These are phyloP conservation scores for Lordiphosa stackelbergi DNA, from an alignment of 1,140 invertebrate genomes.

Conservation along the genomic window DNA sequence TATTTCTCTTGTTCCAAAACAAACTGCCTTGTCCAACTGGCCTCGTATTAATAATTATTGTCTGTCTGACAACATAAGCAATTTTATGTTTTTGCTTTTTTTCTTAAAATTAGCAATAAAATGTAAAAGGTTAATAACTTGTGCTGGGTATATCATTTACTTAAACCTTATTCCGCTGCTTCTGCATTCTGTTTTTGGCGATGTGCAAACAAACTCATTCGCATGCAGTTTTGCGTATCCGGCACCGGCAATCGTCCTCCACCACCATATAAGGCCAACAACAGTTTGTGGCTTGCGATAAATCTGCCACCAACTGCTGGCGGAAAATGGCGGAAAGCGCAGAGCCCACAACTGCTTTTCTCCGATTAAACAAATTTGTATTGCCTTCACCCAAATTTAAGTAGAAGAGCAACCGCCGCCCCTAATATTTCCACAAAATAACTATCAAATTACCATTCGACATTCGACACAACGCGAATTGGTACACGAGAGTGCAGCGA, in stretches of 20 bases:
- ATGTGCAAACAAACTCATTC: slow-evolving; percentile 1
- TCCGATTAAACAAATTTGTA: background rate
- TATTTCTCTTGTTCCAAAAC: too few species aligned
- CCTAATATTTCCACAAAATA: slow-evolving; percentile 7
- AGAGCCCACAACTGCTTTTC: background rate
- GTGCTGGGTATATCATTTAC: background rate
- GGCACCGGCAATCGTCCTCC: background rate
- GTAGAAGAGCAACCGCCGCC: background rate
- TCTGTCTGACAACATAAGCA: too few species aligned
- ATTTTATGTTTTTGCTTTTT: too few species aligned
- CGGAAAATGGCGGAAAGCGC: slow-evolving; percentile 1
- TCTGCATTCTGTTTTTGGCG: background rate
- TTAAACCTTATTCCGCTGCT: background rate
- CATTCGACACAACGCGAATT: slow-evolving; percentile 8
- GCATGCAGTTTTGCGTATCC: slow-evolving; percentile 9
- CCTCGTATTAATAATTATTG: too few species aligned
- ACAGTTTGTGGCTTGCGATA: slow-evolving; percentile 7
- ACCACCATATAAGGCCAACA: slow-evolving; percentile 1
- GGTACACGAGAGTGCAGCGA: slow-evolving; percentile 21
- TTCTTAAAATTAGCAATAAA: background rate
- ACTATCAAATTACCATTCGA: slow-evolving; percentile 10
- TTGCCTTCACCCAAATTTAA: slow-evolving; percentile 8
- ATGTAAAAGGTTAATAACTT: background rate
- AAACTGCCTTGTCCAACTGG: too few species aligned
- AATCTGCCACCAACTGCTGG: slow-evolving; percentile 10